phyloP scores from a whole-genome alignment of 2,113 vertebrate species.

The Cyrtonyx montezumae region DNA sequence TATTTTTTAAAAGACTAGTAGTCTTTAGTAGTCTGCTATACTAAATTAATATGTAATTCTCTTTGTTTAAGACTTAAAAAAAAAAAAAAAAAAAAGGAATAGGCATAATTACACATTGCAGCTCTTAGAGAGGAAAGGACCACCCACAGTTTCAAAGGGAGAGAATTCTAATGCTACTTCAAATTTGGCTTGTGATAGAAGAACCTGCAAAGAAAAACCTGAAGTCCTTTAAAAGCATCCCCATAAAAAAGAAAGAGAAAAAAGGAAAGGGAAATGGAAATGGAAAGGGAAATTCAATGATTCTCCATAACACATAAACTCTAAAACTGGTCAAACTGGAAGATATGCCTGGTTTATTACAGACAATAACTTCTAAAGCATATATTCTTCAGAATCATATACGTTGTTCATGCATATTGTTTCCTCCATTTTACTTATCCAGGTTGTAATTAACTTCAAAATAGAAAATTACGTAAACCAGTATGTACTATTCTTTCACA shows the following conservation, averaged over 20 bases:
- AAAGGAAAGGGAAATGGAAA: background rate
- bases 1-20: background rate
- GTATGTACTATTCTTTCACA: background rate
- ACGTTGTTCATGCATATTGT: background rate
- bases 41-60: conserved; percentile 25
- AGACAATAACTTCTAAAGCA: background rate
- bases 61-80: background rate
- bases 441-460: background rate
- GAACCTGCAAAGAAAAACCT: background rate
- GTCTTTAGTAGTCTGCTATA: background rate
- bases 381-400: background rate
- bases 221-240: background rate
- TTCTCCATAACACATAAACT: background rate
- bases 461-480: background rate
- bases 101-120: background rate
- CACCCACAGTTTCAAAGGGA: conserved; percentile 38
- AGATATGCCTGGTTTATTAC: background rate
- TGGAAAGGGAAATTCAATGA: background rate
- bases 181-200: conserved; percentile 28
- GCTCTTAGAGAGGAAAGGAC: conserved; percentile 10
- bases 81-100: background rate
- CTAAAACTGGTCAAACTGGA: background rate
- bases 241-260: background rate
- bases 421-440: background rate
- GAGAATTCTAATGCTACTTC: background rate